Conservation (phyloP, 2,797 vertebrate genomes). For the Salarias fasciatus region DNA sequence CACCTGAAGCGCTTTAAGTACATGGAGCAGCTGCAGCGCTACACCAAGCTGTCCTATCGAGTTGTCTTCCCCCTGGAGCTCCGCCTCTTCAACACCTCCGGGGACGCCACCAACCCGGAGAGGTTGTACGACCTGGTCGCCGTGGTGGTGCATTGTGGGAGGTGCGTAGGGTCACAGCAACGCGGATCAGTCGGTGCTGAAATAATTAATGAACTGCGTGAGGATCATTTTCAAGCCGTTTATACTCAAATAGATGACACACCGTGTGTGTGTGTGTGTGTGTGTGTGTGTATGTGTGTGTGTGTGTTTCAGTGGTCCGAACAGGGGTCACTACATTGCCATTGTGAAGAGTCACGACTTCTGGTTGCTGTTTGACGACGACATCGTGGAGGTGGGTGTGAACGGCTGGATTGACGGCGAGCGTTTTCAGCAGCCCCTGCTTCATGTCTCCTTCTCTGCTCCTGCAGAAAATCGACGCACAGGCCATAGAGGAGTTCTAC, state of each 20-base stretch:
- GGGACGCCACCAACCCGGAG: conserved; percentile 89
- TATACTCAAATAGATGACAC: no score
- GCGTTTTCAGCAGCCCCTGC: no score
- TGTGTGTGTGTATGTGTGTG: no score
- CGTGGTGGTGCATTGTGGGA: conserved; percentile 97
- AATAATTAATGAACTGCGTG: conserved; percentile 21
- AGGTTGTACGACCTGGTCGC: conserved; percentile 94
- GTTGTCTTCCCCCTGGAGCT: conserved; percentile 97
- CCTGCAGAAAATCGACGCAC: conserved; percentile 96
- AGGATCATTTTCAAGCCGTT: not conserved
- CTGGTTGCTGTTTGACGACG: conserved; percentile 97
- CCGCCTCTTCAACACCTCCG: conserved; percentile 97
- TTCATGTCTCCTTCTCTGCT: conserved; percentile 5
- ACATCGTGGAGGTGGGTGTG: conserved; percentile 90
- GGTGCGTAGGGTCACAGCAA: conserved; percentile 74
- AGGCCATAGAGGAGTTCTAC: conserved; percentile 99
- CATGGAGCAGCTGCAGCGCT: conserved; percentile 97
- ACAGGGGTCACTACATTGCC: conserved; percentile 97
- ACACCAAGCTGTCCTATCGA: conserved; percentile 96
- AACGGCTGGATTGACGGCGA: not conserved
- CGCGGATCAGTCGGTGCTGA: conserved; percentile 3
- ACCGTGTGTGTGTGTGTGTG: no score
- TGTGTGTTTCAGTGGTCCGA: conserved; percentile 88
- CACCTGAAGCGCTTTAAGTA: conserved; percentile 98
- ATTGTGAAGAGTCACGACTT: conserved; percentile 99